Percentiles rank a stretch among this genome's conserved stretches.
These are phyloP conservation scores for Pantherophis guttatus DNA, from an alignment of 2,113 vertebrate species.

Conservation along the genomic window DNA sequence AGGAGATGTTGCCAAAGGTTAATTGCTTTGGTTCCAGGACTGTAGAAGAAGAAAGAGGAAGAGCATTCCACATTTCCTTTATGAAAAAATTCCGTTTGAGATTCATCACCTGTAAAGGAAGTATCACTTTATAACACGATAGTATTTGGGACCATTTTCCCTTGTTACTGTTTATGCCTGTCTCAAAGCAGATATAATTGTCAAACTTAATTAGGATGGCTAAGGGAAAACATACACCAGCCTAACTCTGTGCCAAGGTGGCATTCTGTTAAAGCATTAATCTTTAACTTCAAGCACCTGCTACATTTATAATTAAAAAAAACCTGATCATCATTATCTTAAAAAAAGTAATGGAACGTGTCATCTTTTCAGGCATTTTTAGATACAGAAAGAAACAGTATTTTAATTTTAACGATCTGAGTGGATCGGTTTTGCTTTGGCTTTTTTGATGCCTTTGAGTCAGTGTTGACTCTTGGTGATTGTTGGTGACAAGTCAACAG, in stretches of 20 bases:
- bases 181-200: not conserved
- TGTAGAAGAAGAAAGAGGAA: constrained; percentile 20
- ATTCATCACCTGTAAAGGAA: not conserved
- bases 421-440: not conserved
- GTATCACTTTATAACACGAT: not conserved
- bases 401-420: not conserved
- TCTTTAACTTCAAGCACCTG: not conserved
- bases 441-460: not conserved
- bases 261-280: not conserved
- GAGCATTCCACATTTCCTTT: not conserved
- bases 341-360: not conserved
- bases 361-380: not conserved
- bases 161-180: not conserved
- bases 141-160: not conserved
- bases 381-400: not conserved
- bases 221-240: not conserved
- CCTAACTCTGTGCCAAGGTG: not conserved
- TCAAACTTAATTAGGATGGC: not conserved
- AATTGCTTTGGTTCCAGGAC: not conserved
- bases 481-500: not conserved
- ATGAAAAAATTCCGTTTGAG: not conserved
- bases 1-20: not conserved
- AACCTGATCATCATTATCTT: not conserved
- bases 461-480: not conserved
- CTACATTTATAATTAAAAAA: not conserved